Base-by-base conservation (phyloP, 2,888 invertebrate genomes). In the Panorpa germanica region DNA sequence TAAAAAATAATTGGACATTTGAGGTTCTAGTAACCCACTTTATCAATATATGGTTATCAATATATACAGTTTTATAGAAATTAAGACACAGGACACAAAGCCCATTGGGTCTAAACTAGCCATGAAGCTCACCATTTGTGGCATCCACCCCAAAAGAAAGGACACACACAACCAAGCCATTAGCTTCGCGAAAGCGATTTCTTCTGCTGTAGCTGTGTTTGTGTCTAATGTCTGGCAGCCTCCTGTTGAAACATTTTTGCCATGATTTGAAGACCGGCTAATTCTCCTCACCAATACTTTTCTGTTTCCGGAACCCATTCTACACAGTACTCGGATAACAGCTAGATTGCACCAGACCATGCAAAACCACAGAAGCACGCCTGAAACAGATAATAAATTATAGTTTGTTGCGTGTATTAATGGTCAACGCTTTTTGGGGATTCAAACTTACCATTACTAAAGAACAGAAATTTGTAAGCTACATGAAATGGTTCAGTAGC, bases 81-180 rank as follows among this genome's bases (percentile, higher is more conserved):
- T n/a, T n/a, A n/a, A n/a, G n/a, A n/a, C n/a, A n/a, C n/a, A n/a
- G n/a, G n/a, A n/a, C n/a, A n/a, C n/a, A n/a, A n/a, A n/a, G n/a
- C n/a, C n/a, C n/a, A n/a, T n/a, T n/a, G n/a, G n/a, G n/a, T n/a
- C n/a, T n/a, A n/a, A n/a, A n/a, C 12, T 4, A 20, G 17, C n/a
- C 10, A 20, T 27, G 17, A 24, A 39, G n/a, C 59, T 62, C 47
- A 85, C 85, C 76, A 85, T 73, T 53, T 83, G 82, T 14, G 85
- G 85, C 56, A 81, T 62, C 85, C 85, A 86, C 53, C 82, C 85
- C 24, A 75, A 55, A 44, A 83, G 72, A 50, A 83, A 85, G 16
- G 78, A 70, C 38, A 82, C 66, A 38, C 83, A 81, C 23, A 86
- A 64, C 29, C 74, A 66, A 2, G 76, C 75, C 85, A 85, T 85